A percentile compares a stretch with the other conserved stretches of the same genome.
These are phyloP conservation scores for Myotis yumanensis DNA, from an alignment of 2,113 vertebrate genomes.

Conservation along the genomic window DNA sequence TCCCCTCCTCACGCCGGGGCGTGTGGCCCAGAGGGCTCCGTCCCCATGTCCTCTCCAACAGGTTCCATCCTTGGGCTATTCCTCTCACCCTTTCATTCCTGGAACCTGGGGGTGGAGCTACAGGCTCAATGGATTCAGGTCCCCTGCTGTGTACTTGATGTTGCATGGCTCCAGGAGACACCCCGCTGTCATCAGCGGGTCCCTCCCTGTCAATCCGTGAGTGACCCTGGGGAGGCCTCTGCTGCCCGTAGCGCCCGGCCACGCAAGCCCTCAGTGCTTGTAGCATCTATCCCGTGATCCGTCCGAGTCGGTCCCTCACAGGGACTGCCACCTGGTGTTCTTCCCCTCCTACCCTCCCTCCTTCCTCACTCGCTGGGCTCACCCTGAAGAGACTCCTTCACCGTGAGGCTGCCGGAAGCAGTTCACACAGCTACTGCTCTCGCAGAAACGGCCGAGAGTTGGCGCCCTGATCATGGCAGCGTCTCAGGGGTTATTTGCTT, in stretches of 20 bases:
- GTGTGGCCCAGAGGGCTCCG: accelerated
- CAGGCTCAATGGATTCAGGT: background rate
- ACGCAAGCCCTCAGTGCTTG: accelerated
- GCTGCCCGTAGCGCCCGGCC: too few relatives aligned
- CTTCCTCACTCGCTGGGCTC: background rate
- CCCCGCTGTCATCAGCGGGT: accelerated
- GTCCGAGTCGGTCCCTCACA: background rate
- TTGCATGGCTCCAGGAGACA: accelerated
- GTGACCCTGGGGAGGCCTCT: background rate
- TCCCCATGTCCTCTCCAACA: background rate
- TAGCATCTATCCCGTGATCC: background rate
- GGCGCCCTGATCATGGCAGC: background rate
- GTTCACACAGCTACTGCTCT: background rate
- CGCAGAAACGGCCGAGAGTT: accelerated
- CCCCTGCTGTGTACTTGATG: background rate
- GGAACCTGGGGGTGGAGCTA: background rate
- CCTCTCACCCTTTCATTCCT: background rate
- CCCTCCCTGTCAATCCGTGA: background rate
- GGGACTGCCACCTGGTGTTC: background rate
- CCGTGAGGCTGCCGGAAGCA: accelerated
- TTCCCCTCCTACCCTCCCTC: background rate
- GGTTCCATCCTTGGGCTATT: background rate
- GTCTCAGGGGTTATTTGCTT: background rate
- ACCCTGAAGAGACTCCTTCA: background rate
- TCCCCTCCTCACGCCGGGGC: background rate